phyloP scores from a whole-genome alignment of 2,113 vertebrate genomes.

The Carassius carassius region DNA sequence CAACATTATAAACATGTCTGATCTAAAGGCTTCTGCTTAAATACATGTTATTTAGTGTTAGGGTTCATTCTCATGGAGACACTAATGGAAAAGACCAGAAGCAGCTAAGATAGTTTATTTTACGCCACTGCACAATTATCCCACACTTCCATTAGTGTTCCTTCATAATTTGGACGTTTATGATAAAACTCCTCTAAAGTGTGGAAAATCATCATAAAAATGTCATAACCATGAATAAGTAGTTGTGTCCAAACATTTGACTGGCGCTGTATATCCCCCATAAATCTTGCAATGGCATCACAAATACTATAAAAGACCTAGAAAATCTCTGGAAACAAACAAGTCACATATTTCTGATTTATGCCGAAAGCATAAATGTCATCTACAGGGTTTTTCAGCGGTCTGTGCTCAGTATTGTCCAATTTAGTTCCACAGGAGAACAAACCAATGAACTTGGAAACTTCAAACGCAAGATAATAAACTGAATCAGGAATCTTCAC shows the following conservation, averaged over 20 bases:
- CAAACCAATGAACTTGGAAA: neutral
- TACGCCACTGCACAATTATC: neutral
- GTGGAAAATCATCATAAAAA: neutral
- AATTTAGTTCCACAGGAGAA: neutral
- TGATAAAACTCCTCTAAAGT: neutral
- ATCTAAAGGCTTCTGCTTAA: neutral
- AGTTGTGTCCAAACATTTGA: neutral
- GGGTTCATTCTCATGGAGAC: neutral
- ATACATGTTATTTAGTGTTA: neutral
- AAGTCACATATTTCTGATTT: constrained; percentile 47
- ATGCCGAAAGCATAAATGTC: constrained; percentile 42
- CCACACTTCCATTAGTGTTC: neutral
- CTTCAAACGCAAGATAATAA: neutral
- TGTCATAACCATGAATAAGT: neutral
- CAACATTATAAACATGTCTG: neutral
- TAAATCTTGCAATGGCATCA: neutral
- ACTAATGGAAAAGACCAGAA: neutral
- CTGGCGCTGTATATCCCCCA: neutral
- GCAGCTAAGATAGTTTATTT: neutral
- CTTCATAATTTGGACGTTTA: neutral
- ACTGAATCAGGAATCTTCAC: neutral
- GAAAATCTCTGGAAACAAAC: neutral
- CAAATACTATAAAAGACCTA: constrained; percentile 44
- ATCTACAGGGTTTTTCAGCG: neutral
- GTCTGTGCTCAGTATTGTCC: neutral